Evolutionary conservation across 2,113 vertebrate genomes (phyloP).

Genomic region (Zosterops pallidus): DNA sequence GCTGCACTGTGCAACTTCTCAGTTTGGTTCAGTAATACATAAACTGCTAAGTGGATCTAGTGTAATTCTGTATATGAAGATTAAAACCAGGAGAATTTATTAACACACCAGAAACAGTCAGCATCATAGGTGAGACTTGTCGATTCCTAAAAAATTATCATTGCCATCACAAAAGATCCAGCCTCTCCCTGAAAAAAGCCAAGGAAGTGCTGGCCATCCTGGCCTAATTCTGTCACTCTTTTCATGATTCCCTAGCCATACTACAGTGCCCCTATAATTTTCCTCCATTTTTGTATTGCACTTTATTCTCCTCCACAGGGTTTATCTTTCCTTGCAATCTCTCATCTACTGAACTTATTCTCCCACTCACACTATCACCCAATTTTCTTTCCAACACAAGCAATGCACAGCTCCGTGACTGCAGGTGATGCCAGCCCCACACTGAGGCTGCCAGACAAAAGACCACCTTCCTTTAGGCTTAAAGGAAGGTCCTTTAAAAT

Average conservation of each 20-base stretch:
- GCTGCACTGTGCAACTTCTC: not conserved
- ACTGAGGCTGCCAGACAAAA: not conserved
- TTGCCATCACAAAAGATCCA: not conserved
- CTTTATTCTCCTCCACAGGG: not conserved
- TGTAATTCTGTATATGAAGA: not conserved
- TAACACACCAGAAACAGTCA: not conserved
- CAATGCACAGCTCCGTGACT: not conserved
- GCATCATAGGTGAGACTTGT: not conserved
- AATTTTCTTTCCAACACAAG: not conserved
- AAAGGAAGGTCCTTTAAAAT: not conserved
- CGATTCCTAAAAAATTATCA: rapidly evolving
- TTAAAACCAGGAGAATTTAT: not conserved
- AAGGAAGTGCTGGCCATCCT: rapidly evolving
- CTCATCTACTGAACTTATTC: not conserved
- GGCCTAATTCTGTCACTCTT: not conserved
- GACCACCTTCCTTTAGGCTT: not conserved
- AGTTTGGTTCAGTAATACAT: not conserved
- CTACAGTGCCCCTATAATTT: rapidly evolving
- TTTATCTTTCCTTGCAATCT: not conserved
- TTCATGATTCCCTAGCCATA: not conserved
- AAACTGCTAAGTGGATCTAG: not conserved
- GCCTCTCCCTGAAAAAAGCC: not conserved
- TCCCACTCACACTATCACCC: rapidly evolving
- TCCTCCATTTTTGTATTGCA: not conserved
- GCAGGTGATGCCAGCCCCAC: not conserved